A percentile compares a stretch with the other conserved stretches of the same genome.
Conservation (phyloP, 2,797 vertebrate species). For the Cetoscarus ocellatus region DNA sequence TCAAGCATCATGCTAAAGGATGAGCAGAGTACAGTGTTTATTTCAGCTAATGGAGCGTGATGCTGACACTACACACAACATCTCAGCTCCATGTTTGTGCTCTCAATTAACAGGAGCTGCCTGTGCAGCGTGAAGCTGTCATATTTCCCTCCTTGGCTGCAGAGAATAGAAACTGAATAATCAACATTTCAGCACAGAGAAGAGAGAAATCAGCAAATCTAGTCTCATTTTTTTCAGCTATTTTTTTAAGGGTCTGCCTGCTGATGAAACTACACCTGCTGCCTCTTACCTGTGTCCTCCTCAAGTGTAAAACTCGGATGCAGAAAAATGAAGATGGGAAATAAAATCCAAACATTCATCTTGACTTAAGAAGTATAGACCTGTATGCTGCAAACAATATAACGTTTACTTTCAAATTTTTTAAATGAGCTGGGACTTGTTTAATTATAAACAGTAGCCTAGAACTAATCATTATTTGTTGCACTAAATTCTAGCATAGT, state of each 20-base stretch:
- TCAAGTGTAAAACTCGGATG: conserved; percentile 8
- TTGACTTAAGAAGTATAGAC: background rate
- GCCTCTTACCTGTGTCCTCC: conserved; percentile 76
- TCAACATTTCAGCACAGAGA: conserved; percentile 41
- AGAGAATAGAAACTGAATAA: conserved; percentile 46
- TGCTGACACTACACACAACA: conserved; percentile 40
- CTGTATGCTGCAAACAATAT: background rate
- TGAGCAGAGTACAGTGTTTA: conserved; percentile 1
- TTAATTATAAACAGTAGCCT: background rate
- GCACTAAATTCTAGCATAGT: too few species aligned
- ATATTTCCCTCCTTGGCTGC: conserved; percentile 26
- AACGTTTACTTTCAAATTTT: conserved; percentile 41
- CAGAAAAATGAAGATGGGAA: conserved; percentile 26
- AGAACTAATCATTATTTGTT: too few species aligned
- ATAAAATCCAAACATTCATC: conserved; percentile 39
- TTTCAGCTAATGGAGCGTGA: conserved; percentile 33
- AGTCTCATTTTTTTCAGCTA: conserved; percentile 5
- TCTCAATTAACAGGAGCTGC: conserved; percentile 53
- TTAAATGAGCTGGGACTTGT: conserved; percentile 16
- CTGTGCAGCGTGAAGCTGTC: conserved; percentile 42
- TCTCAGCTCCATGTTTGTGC: conserved; percentile 20
- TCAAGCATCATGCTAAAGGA: conserved; percentile 1
- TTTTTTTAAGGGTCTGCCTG: background rate
- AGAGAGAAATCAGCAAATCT: conserved; percentile 30
- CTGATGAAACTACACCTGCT: conserved; percentile 35